A percentile compares a stretch with the other conserved stretches of the same genome.
Evolutionary conservation across 1,140 invertebrate genomes (phyloP).

Genomic region (Littorina saxatilis): DNA sequence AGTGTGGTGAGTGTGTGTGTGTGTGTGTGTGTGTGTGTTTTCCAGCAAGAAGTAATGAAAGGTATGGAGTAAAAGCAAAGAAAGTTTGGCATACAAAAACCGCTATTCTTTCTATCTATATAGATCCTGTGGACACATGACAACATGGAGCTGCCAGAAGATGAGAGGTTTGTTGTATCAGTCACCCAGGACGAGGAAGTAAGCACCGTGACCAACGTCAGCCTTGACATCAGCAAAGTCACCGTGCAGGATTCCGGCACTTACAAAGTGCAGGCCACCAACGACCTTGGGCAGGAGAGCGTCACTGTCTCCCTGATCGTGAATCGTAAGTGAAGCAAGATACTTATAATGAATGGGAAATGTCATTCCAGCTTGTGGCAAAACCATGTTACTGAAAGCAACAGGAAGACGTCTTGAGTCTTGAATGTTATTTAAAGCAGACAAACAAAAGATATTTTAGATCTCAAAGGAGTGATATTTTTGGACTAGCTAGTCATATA

Average conservation of each 20-base stretch:
- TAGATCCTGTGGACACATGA: slow-evolving; percentile 61
- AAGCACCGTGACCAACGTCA: slow-evolving; percentile 49
- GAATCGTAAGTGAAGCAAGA: slow-evolving; percentile 79
- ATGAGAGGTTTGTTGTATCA: slow-evolving; percentile 44
- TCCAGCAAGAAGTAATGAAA: no score
- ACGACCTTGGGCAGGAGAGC: slow-evolving; percentile 74
- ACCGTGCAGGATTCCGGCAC: slow-evolving; percentile 95
- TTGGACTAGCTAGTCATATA: no score
- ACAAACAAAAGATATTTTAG: no score
- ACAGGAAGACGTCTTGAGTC: background rate
- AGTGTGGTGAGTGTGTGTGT: no score
- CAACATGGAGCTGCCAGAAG: slow-evolving; percentile 53
- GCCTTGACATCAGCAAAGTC: slow-evolving; percentile 87
- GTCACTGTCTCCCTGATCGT: slow-evolving; percentile 75
- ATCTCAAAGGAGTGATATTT: no score
- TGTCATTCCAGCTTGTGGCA: background rate
- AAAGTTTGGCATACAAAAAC: no score
- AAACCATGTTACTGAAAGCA: background rate
- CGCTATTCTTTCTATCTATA: background rate
- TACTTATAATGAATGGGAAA: background rate
- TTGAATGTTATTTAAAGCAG: no score
- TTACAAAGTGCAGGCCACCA: slow-evolving; percentile 94
- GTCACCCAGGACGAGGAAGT: slow-evolving; percentile 49
- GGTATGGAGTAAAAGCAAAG: no score
- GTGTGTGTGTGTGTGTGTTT: no score